phyloP scores from a whole-genome alignment of 1,140 invertebrate genomes.

The Ceratosolen fusciceps region DNA sequence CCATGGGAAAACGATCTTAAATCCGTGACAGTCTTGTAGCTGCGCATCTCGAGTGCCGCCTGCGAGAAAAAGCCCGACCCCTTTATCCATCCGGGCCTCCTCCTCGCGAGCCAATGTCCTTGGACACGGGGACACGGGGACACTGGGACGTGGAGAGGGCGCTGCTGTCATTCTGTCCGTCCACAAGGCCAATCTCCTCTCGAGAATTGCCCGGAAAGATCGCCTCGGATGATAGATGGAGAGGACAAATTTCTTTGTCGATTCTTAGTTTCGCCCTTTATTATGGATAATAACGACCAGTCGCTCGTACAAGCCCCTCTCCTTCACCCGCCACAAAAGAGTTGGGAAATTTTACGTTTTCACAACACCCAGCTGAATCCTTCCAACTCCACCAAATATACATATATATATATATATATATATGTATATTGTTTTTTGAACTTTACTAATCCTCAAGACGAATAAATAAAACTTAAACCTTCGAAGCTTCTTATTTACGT shows the following conservation, averaged over 20 bases:
- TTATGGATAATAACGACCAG: background rate
- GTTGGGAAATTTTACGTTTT: background rate
- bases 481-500: no score
- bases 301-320: background rate
- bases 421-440: no score
- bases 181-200: background rate
- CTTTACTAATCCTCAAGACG: no score
- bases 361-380: no score
- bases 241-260: background rate
- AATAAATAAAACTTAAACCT: no score
- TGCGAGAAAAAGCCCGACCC: constrained; percentile 20
- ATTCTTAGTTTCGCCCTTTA: background rate
- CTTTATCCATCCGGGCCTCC: constrained; percentile 23
- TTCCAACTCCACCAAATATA: no score
- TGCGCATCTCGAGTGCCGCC: constrained; percentile 5
- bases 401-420: no score
- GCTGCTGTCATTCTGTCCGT: background rate
- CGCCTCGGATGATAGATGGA: background rate
- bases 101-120: background rate
- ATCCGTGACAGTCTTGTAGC: constrained; percentile 32
- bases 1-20: constrained; percentile 53
- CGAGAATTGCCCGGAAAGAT: background rate
- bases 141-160: background rate
- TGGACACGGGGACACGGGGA: background rate
- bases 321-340: background rate